Evolutionary conservation across 2,888 invertebrate genomes (phyloP), one percentile per base, ranked within the genome.

Genomic region (Drosophila tanythrix): DNA sequence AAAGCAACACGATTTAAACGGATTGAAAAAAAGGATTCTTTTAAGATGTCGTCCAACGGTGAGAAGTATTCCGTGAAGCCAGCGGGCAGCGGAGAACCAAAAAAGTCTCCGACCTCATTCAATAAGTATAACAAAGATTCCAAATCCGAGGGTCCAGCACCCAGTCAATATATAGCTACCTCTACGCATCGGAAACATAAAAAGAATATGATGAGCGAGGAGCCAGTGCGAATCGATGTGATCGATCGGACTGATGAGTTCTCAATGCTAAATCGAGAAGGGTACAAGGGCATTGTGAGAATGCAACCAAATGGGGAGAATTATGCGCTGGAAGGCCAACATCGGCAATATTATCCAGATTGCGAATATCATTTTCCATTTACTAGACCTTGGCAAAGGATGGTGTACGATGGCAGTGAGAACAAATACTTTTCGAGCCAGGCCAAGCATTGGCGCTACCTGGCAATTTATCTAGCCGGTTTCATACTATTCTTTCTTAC

Each of bases 301-400:
- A 2, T 48, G 5, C 52, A 4, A 8, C 1, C 3, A 2, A 11
- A 35, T 2, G 21, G 11, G 7, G 21, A 29, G 0, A 7, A 13
- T 0, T 81, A 79, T 43, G 10, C 60, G 8, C 18, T 84, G 1
- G 18, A 38, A 0, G 8, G 27, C 11, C 25, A 27, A 0, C n/a
- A 15, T 1, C 70, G 87, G 1, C 3, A 36, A 0, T 52, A 59
- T 51, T 87, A 89, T 57, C 10, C 29, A 1, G 72, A 66, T 18
- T 84, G 76, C 18, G 31, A 74, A 38, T 60, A 74, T 52, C 86
- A 87, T 70, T 89, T 89, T 65, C 86, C 82, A 1, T n/a, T 40
- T 2, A 7, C 0, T 0, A 31, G 13, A 1, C 2, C 8, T 4
- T 61, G 73, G 69, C 56, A 64, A 2, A 46, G 51, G 0, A 38